Evolutionary conservation across 2,888 invertebrate genomes (phyloP).

Genomic region (Brenthis daphne): DNA sequence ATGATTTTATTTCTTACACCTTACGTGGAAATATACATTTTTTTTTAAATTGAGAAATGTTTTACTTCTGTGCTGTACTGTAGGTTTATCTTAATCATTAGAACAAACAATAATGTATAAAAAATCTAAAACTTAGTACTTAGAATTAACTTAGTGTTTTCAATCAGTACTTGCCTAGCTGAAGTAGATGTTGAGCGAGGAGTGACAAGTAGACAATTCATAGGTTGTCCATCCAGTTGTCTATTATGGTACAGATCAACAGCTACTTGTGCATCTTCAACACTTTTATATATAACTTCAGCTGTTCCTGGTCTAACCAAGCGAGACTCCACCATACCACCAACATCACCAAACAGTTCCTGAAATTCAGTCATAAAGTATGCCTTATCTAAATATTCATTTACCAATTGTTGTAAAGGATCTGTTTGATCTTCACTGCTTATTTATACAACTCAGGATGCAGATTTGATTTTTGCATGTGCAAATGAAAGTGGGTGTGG

Average conservation of each 20-base stretch:
- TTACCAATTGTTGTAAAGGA: background rate
- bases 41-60: too few species aligned
- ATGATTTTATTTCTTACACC: too few species aligned
- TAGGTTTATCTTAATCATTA: background rate
- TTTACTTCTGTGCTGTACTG: too few species aligned
- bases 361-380: conserved; percentile 54
- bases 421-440: too few species aligned
- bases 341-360: conserved; percentile 97
- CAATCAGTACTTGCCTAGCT: conserved; percentile 39
- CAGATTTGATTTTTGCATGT: too few species aligned
- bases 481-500: too few species aligned
- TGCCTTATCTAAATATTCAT: background rate
- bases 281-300: conserved; percentile 93
- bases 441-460: too few species aligned
- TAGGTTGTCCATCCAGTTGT: conserved; percentile 95
- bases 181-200: conserved; percentile 74
- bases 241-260: conserved; percentile 96
- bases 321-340: conserved; percentile 91
- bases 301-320: conserved; percentile 94
- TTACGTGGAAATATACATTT: too few species aligned
- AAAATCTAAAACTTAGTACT: background rate
- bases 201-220: conserved; percentile 94
- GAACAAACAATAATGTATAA: background rate
- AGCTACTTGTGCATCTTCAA: conserved; percentile 93
- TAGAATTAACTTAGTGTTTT: background rate